Base-by-base conservation (phyloP, 2,888 invertebrate genomes). In the Athrips mouffetella region DNA sequence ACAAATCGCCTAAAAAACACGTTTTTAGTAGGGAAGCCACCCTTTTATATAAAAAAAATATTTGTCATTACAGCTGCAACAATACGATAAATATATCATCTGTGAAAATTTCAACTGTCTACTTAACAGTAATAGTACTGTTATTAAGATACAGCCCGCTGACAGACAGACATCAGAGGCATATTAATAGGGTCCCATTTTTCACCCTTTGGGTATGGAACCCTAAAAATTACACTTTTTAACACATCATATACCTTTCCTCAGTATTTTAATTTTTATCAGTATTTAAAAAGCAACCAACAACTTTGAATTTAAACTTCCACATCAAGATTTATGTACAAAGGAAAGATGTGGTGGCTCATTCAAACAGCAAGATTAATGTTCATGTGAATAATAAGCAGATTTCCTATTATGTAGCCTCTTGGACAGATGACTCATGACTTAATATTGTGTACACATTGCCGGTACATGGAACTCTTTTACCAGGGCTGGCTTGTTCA, bases 361-460 rank as follows among this genome's bases (percentile, higher is more conserved):
- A 42, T 29, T 29, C 27, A 29, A 6, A 44, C n/a, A 18, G n/a
- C 37, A 37, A 29, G 11, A 5, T 5, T 11, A n/a, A 13, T 21
- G 31, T 20, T 44, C 21, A 31, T 44, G 31, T 30, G 31, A 31
- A 44, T 44, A 44, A 42, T 29, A 42, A 42, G 21, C 42, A 42
- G 42, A 42, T 42, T 42, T 29, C 29, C 29, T 42, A 42, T 42
- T 42, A 29, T 42, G 42, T 42, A 7, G 29, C 27, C 20, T 31
- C 37, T 37, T 37, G 21, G 37, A 37, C 37, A 21, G 3, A 31
- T 44, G 44, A 44, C 20, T 44, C 44, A 44, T 44, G 44, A 31
- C 16, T 21, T 30, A 21, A 31, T 44, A 16, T 42, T 42, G 11
- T 18, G 25, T 16, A 42, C 10, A 29, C 42, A 18, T 6, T 20